Conservation (phyloP, 2,113 vertebrate genomes). For the Corythoichthys intestinalis region DNA sequence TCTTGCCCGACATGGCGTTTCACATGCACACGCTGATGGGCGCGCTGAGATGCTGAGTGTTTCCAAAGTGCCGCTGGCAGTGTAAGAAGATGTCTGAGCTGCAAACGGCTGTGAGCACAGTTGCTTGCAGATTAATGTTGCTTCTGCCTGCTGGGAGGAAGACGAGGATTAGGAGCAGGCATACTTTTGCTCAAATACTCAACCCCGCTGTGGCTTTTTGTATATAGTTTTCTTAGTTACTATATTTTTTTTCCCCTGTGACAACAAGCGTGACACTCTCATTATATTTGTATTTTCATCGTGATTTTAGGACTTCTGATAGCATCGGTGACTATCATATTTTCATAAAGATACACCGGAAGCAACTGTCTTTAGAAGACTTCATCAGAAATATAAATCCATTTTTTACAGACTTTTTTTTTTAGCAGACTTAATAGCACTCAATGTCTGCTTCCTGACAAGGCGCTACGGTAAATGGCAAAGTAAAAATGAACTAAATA, state of each 20-base stretch:
- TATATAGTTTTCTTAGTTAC: slow-evolving; percentile 18
- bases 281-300: background rate
- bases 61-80: slow-evolving; percentile 62
- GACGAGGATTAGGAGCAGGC: slow-evolving; percentile 45
- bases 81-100: slow-evolving; percentile 50
- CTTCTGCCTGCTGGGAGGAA: slow-evolving; percentile 55
- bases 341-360: background rate
- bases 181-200: slow-evolving; percentile 36
- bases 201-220: slow-evolving; percentile 26
- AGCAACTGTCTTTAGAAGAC: no score
- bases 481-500: no score
- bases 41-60: slow-evolving; percentile 51
- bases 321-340: background rate
- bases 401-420: no score
- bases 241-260: background rate
- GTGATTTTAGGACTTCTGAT: background rate
- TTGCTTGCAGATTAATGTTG: slow-evolving; percentile 65
- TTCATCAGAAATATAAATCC: no score
- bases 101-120: slow-evolving; percentile 51
- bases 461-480: no score
- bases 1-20: slow-evolving; percentile 53
- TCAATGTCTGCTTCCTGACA: no score
- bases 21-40: slow-evolving; percentile 62
- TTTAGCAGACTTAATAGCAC: no score
- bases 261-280: background rate